Evolutionary conservation across 2,797 vertebrate genomes (phyloP), one percentile per base, ranked within the genome.

Genomic region (Botia almorhae): DNA sequence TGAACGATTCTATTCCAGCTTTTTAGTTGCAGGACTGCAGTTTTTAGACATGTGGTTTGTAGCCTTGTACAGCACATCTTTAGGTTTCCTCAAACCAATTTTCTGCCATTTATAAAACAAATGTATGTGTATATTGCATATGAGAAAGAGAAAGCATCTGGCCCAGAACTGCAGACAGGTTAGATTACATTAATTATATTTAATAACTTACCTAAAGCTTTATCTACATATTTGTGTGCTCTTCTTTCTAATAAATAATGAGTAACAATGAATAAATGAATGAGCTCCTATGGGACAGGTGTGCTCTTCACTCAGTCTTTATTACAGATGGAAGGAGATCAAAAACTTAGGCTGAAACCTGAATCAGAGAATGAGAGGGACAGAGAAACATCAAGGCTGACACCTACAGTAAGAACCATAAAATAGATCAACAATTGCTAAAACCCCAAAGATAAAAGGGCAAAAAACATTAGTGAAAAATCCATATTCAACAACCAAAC

Each of bases 301-400:
- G 14, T 64, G 36, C 50, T 75, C 77, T 81, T 76, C 72, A 76
- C 55, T 60, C 16, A 81, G 33, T 50, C 64, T 72, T 84, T 82
- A 84, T 86, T 86, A 79, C 46, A 86, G 77, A 82, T 29, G 69
- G 64, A 73, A 73, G 79, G 3, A 72, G 23, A 65, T 76, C 33
- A 60, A 13, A 83, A 56, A 81, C 64, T 39, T 70, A 64, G 17
- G 36, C 29, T 64, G 39, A 70, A 51, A 33, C 46, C 36, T 11
- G 69, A 61, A 48, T 80, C 55, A 70, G 29, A 70, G n/a, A 80
- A 39, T 17, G n/a, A 77, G 68, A 50, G 60, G 43, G n/a, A 6
- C 1, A 16, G 48, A 85, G 56, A 63, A 63, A 64, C 56, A 48
- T 21, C 23, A 55, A 80, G 19, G 69, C 36, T 55, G 17, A 65